Evolutionary conservation across 1,140 invertebrate genomes (phyloP).

Genomic region (Alviniconcha marisindica): DNA sequence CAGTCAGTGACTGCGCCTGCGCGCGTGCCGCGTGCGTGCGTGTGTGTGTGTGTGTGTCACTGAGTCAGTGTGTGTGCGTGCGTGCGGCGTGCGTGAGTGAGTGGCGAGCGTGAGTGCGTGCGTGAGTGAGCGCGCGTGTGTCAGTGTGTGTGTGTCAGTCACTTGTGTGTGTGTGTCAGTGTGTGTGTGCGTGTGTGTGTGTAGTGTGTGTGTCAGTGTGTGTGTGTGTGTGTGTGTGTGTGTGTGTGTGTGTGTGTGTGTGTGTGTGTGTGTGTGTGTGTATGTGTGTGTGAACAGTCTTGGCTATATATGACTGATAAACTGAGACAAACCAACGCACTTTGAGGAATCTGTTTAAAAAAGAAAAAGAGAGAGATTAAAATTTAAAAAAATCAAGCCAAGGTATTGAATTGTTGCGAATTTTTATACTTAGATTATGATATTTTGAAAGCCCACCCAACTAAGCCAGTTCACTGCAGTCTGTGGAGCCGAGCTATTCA

Average conservation of each 20-base stretch:
- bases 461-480: too few species aligned
- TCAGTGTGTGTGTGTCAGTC: too few species aligned
- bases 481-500: neutral
- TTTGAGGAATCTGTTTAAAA: too few species aligned
- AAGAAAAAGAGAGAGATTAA: neutral
- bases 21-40: too few species aligned
- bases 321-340: too few species aligned
- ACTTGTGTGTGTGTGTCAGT: neutral
- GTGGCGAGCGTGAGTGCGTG: too few species aligned
- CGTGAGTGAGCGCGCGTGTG: too few species aligned
- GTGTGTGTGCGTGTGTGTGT: neutral
- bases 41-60: neutral
- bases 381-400: neutral
- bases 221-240: neutral
- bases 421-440: too few species aligned
- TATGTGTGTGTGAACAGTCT: neutral
- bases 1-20: too few species aligned
- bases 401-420: too few species aligned
- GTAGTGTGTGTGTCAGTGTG: too few species aligned
- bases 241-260: neutral
- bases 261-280: neutral
- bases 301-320: neutral
- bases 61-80: neutral
- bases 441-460: too few species aligned
- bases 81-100: neutral